Base-by-base conservation (phyloP, 1,140 invertebrate genomes). In the Drosophila oshimai region DNA sequence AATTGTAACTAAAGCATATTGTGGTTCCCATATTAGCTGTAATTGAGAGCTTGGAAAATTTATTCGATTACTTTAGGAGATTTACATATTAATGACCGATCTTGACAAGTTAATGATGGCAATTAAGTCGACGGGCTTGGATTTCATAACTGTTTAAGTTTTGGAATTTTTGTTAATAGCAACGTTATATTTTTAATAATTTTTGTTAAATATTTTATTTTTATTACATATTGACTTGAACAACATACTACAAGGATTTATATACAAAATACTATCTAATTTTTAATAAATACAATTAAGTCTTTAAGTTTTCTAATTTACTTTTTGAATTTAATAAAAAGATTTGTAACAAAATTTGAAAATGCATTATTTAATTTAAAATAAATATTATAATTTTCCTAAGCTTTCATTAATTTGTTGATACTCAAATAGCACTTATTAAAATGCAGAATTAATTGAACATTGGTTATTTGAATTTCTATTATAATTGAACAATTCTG, bases 11-110 rank as follows among this genome's bases (percentile, higher is more conserved):
- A 42, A 57, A 57, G 37, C 12, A 31, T 26, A 57, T 10, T 15
- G n/a, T n/a, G n/a, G 42, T 65, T 65, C 58, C 61, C 61, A 65
- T 49, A 65, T 65, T 64, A 50, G 5, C 0, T 1, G 18, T 65
- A 65, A 49, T 64, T 65, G 57, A 60, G 20, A 44, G 6, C 26
- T 15, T 7, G 10, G 37, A 47, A 46, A 28, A 46, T 24, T 28
- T 41, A 39, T 39, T n/a, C 24, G 10, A 10, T 31, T 42, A 49
- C 24, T 9, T 29, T 13, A 39, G 6, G 33, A n/a, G 3, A 37
- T 65, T 49, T 9, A 22, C 42, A 65, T 49, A 64, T 47, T 47
- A 7, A 64, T 65, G 33, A 31, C 10, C 31, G 36, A 42, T 60
- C 24, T 20, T 31, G 41, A 31, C 37, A 24, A 6, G 28, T 31